Evolutionary conservation across 2,888 invertebrate genomes (phyloP).

Genomic region (Himalopsyche tibetana): DNA sequence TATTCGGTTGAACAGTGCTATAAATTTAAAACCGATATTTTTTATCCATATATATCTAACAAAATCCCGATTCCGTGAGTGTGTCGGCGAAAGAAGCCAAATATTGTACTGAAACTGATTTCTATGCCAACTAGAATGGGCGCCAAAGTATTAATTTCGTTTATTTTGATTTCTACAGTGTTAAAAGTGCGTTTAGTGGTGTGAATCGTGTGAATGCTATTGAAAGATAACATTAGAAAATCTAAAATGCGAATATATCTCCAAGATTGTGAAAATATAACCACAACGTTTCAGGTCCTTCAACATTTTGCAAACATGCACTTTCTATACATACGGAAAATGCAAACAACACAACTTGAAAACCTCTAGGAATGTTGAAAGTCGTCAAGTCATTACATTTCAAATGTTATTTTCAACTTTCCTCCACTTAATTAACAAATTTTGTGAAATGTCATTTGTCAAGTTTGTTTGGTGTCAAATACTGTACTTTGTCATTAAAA

Average conservation of each 20-base stretch:
- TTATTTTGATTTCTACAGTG: constrained; percentile 40
- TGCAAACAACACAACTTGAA: background rate
- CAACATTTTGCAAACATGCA: constrained; percentile 42
- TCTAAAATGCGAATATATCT: background rate
- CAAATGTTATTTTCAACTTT: background rate
- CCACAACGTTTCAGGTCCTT: constrained; percentile 16
- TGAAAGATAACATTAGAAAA: background rate
- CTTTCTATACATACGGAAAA: constrained; percentile 8
- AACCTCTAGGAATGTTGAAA: background rate
- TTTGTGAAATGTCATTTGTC: constrained; percentile 17
- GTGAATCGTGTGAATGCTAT: background rate
- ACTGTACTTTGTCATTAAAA: background rate
- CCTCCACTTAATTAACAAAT: background rate
- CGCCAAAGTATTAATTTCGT: constrained; percentile 61
- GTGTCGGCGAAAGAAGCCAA: constrained; percentile 13
- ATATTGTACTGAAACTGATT: constrained; percentile 55
- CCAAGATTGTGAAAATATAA: background rate
- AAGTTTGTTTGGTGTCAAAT: background rate
- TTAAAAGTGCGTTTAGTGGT: background rate
- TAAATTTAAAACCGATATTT: constrained; percentile 32
- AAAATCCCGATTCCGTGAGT: constrained; percentile 27
- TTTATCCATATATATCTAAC: background rate
- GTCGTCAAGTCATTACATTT: background rate
- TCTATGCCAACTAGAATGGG: constrained; percentile 59
- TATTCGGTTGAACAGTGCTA: background rate